Base-by-base conservation (phyloP, 2,888 invertebrate genomes). In the Adineta ricciae region DNA sequence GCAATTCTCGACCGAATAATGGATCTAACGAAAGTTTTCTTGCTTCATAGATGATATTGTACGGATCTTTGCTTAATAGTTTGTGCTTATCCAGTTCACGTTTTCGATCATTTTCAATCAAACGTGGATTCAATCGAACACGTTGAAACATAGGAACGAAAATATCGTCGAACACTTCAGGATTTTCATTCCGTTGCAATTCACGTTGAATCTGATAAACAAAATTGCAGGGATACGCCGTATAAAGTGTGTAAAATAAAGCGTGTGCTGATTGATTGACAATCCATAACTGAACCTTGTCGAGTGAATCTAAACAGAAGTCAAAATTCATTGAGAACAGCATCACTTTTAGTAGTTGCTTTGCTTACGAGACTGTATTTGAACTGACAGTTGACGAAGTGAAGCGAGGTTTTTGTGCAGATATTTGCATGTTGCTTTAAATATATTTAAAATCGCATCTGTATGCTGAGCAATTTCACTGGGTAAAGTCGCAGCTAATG, bases 211-310 rank as follows among this genome's bases (percentile, higher is more conserved):
- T 78, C 14, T n/a, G 38, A 78, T 78, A 41, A 24, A 78, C 9
- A n/a, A 78, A 78, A 78, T 78, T 78, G 14, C 78, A 78, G 8
- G 78, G 78, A 78, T 78, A 41, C 4, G n/a, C 78, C n/a, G 78
- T 78, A 41, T 78, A 78, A n/a, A 78, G 41, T 14, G 78, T 78
- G n/a, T 78, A 78, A 78, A 78, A 78, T n/a, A 78, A n/a, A 24
- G 41, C 38, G n/a, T 78, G 41, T 38, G 78, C 78, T 32, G 78
- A 78, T 38, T 41, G 78, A 78, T 41, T 41, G 3, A 78, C 41
- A 78, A 41, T 78, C 41, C 41, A 78, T 41, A 78, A 41, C n/a
- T 41, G 41, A 41, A 41, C 38, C 11, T 78, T 78, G 7, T 78
- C 41, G 9, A 78, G 41, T 11, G 78, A 78, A 38, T 78, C 78